A percentile compares a stretch with the other conserved stretches of the same genome.
Conservation (phyloP, 2,113 vertebrate species). For the Madoqua kirkii region DNA sequence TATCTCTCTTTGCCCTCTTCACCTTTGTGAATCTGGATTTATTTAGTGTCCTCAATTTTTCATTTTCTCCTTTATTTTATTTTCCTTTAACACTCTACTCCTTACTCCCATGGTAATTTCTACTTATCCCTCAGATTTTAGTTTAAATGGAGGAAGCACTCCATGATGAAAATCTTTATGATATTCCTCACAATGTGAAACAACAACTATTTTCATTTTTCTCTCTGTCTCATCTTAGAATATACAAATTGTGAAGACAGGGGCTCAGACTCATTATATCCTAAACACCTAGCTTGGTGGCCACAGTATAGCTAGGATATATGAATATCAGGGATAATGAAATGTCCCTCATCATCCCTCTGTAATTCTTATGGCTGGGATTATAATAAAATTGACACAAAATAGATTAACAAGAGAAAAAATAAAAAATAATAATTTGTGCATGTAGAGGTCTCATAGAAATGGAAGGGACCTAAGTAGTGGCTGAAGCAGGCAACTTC, state of each 20-base stretch:
- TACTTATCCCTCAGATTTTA: neutral
- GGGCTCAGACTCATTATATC: neutral
- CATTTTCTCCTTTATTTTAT: neutral
- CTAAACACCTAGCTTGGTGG: neutral
- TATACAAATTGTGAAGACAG: neutral
- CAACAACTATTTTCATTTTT: neutral
- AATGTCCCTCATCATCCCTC: neutral
- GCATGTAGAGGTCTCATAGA: neutral
- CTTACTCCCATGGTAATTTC: neutral
- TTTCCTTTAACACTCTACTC: neutral
- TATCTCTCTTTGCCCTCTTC: neutral
- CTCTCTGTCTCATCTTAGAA: neutral
- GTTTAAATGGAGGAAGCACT: neutral
- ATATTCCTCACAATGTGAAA: neutral
- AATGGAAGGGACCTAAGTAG: neutral
- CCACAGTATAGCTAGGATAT: neutral
- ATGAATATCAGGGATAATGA: neutral
- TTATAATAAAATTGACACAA: neutral
- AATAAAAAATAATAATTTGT: neutral
- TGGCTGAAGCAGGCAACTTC: neutral
- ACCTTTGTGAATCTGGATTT: neutral
- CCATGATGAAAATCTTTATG: neutral
- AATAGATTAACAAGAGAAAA: neutral
- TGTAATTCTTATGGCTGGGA: neutral
- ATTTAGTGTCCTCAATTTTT: neutral